Evolutionary conservation across 2,797 vertebrate species (phyloP), one percentile per base, ranked within the genome.

Genomic region (Calcarius lapponicus): DNA sequence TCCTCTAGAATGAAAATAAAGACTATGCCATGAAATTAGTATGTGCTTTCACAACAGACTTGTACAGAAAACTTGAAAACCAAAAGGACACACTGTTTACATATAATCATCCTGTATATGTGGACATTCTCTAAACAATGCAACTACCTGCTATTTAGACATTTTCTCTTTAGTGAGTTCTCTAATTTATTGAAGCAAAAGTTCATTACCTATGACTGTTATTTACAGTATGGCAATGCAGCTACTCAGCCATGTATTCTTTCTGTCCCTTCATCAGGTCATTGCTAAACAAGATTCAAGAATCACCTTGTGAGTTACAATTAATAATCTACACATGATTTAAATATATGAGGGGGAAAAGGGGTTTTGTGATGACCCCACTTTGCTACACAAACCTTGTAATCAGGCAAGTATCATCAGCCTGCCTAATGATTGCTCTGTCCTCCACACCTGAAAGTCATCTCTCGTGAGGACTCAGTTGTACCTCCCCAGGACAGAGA

Each of bases 1-100:
- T 61, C 62, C 57, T 74, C 40, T 79, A 61, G 34, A 79, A 83
- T 72, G 65, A 75, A 92, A 85, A 66, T 48, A 90, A 89, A 62
- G n/a, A 8, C 31, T 88, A 15, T 62, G 29, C 17, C 57, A 56
- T 61, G 18, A 69, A 57, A 78, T 72, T 80, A 80, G 9, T 75
- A 45, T 61, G 5, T 65, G 28, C 25, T 74, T 80, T 73, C 14
- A 34, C 36, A 80, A 69, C 45, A 67, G 21, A 10, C 24, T 57
- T 76, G 12, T 74, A 71, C 12, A 61, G 45, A 38, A 73, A 56
- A 31, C 60, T 74, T 71, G 15, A 76, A 91, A 92, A 76, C 60
- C 31, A 38, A 2, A 4, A 50, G 13, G 42, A 18, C 11, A 32
- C 14, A 57, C 45, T 51, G 15, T 60, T 78, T 71, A 51, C 54